Evolutionary conservation across 1,140 invertebrate species (phyloP).

Genomic region (Leptoteleia sp.): DNA sequence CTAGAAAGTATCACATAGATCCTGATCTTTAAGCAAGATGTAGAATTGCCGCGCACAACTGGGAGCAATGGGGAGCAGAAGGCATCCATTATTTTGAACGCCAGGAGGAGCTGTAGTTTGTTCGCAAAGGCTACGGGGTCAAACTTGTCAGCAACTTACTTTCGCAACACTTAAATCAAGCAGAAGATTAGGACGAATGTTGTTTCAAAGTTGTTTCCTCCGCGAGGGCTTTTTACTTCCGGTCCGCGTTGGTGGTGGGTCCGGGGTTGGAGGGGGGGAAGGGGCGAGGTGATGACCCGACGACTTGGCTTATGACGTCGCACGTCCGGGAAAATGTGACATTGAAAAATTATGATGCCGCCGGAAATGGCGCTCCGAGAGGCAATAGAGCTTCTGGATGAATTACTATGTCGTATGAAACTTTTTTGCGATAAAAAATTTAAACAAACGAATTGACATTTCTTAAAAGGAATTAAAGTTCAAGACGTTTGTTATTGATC

Average conservation of each 20-base stretch:
- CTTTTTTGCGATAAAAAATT: constrained; percentile 26
- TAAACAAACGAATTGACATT: no score
- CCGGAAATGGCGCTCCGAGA: constrained; percentile 29
- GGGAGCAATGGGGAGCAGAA: no score
- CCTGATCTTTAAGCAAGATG: no score
- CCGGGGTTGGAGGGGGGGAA: no score
- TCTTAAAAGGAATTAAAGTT: no score
- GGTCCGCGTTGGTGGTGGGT: neutral
- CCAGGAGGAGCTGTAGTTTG: constrained; percentile 11
- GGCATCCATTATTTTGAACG: constrained; percentile 42
- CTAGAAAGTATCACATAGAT: no score
- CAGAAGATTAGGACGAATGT: constrained; percentile 70
- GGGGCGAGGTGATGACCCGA: constrained; percentile 32
- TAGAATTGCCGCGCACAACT: no score
- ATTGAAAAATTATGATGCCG: constrained; percentile 60
- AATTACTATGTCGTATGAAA: no score
- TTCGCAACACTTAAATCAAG: constrained; percentile 67
- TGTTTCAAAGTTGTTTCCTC: constrained; percentile 64
- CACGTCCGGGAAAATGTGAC: constrained; percentile 34
- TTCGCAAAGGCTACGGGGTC: constrained; percentile 42
- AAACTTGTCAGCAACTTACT: constrained; percentile 66
- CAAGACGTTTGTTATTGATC: no score
- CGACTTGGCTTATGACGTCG: constrained; percentile 51
- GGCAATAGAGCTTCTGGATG: no score
- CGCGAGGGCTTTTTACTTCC: constrained; percentile 37